These are phyloP conservation scores for Cheilosia urbana DNA, from an alignment of 2,888 invertebrate species.

Conservation along the genomic window DNA sequence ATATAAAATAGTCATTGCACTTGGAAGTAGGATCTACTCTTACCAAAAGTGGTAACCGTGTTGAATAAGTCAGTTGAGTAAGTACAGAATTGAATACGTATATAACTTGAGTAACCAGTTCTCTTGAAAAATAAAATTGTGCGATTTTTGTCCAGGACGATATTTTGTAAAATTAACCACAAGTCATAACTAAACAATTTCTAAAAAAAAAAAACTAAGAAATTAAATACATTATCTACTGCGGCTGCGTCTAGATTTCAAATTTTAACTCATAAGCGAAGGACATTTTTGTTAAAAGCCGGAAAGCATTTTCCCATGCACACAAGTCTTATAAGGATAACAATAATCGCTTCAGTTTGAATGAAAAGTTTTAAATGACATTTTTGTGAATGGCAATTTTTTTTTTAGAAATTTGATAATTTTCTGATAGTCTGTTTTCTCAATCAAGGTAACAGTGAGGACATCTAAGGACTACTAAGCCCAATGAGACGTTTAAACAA, in stretches of 20 bases:
- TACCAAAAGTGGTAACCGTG: constrained; percentile 4
- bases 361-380: not conserved
- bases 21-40: constrained; percentile 1
- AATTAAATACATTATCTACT: constrained; percentile 7
- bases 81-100: not conserved
- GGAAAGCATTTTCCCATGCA: constrained; percentile 9
- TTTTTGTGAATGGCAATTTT: too few relatives aligned
- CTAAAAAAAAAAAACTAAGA: not conserved
- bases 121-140: constrained; percentile 26
- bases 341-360: constrained; percentile 1
- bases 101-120: not conserved
- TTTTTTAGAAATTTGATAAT: too few relatives aligned
- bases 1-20: constrained; percentile 20
- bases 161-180: constrained; percentile 2
- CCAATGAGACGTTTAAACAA: too few relatives aligned
- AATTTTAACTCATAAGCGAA: constrained; percentile 13
- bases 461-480: too few relatives aligned
- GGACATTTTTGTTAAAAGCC: constrained; percentile 32
- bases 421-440: too few relatives aligned
- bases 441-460: too few relatives aligned
- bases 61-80: constrained; percentile 1
- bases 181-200: not conserved
- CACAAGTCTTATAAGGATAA: not conserved
- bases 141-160: constrained; percentile 18
- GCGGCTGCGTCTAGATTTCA: constrained; percentile 20